phyloP scores from a whole-genome alignment of 2,888 invertebrate species.

The Chromoteleia sp. region DNA sequence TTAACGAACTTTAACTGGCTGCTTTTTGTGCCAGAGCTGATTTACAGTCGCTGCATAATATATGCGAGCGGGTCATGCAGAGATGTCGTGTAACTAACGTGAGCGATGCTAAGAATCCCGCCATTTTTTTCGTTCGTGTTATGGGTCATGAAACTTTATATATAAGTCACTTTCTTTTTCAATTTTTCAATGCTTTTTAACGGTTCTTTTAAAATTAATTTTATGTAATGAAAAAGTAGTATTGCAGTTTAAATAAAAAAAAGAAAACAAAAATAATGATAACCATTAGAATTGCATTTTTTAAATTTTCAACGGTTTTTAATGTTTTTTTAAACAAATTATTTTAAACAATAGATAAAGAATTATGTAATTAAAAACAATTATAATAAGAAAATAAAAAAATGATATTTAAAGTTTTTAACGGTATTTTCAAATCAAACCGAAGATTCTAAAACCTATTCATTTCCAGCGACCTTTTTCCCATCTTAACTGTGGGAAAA shows the following conservation, averaged over 20 bases:
- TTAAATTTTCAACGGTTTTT: not conserved
- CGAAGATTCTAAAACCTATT: no score
- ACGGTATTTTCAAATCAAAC: no score
- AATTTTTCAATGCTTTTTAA: not conserved
- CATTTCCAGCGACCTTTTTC: no score
- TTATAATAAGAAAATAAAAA: no score
- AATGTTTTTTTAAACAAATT: not conserved
- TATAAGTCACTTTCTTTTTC: conserved; percentile 30
- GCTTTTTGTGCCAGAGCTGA: conserved; percentile 51
- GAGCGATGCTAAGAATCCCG: conserved; percentile 42
- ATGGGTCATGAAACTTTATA: conserved; percentile 56
- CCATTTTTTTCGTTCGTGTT: conserved; percentile 44
- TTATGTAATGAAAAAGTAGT: no score
- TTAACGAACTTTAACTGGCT: conserved; percentile 59
- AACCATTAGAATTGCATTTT: no score
- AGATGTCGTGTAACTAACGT: conserved; percentile 50
- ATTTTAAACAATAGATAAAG: not conserved
- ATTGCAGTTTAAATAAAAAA: no score
- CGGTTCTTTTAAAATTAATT: no score
- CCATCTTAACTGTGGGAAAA: conserved; percentile 25
- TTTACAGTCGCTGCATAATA: conserved; percentile 66
- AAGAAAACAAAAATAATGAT: no score
- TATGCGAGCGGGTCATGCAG: conserved; percentile 60
- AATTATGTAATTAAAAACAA: no score
- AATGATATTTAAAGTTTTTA: no score